A percentile compares a stretch with the other conserved stretches of the same genome.
Conservation (phyloP, 2,113 vertebrate species). For the Axis porcinus region DNA sequence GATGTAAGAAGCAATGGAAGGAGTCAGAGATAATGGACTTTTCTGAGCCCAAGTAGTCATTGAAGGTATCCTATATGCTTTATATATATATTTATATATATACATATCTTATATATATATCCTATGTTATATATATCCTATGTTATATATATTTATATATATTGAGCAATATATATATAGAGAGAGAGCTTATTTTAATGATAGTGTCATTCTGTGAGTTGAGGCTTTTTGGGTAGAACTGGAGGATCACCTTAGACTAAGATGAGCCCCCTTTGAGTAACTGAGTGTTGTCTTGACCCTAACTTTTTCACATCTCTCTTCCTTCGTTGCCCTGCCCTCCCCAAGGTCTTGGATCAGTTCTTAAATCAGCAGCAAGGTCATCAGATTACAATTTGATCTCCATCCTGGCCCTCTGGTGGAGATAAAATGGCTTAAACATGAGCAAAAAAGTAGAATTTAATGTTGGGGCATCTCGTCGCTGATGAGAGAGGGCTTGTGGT, state of each 20-base stretch:
- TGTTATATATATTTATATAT: not conserved
- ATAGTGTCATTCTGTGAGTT: not conserved
- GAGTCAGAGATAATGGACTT: not conserved
- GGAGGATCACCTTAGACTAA: not conserved
- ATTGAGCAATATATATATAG: too few relatives aligned
- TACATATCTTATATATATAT: not conserved
- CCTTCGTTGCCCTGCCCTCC: not conserved
- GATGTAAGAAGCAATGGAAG: not conserved
- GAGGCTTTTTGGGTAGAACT: not conserved
- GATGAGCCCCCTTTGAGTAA: not conserved
- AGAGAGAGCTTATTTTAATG: not conserved
- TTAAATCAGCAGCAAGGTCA: not conserved
- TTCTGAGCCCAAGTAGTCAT: not conserved
- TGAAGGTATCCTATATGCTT: not conserved
- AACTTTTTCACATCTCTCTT: not conserved
- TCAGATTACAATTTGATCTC: not conserved
- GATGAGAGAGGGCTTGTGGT: not conserved
- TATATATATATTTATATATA: not conserved
- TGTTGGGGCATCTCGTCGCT: not conserved
- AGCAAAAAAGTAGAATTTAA: not conserved
- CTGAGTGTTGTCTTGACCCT: not conserved
- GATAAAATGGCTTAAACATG: not conserved
- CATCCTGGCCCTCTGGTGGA: constrained; percentile 53
- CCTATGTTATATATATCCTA: not conserved
- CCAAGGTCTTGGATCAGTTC: not conserved